Conservation (phyloP, 1,140 invertebrate species). For the Cylas formicarius region DNA sequence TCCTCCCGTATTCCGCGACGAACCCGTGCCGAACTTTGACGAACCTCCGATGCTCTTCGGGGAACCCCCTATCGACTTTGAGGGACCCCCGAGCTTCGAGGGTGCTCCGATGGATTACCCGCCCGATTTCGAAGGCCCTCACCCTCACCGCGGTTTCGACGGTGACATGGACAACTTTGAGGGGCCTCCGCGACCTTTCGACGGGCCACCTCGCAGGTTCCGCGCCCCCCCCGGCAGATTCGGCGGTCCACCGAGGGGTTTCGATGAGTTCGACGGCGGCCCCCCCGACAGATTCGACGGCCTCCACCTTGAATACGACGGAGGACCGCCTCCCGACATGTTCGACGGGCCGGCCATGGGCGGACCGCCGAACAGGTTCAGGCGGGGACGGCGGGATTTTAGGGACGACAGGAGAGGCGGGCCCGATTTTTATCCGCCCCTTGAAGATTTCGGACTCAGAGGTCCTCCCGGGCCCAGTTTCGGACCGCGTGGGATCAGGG, state of each 20-base stretch:
- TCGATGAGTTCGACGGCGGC: no score
- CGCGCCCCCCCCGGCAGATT: constrained; percentile 6
- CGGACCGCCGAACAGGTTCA: not conserved
- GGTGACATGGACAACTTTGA: no score
- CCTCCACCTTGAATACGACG: not conserved
- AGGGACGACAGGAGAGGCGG: constrained; percentile 8
- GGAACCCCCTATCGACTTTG: constrained; percentile 11
- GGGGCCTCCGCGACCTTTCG: constrained; percentile 6
- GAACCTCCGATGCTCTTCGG: constrained; percentile 11
- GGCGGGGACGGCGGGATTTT: constrained; percentile 4
- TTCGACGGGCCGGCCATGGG: constrained; percentile 3
- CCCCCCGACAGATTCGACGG: constrained; percentile 13
- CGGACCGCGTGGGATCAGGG: constrained; percentile 34
- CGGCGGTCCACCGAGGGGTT: no score
- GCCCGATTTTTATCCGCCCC: constrained; percentile 1
- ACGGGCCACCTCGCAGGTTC: constrained; percentile 17
- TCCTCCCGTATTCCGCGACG: not conserved
- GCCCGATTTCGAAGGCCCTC: not conserved
- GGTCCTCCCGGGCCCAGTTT: constrained; percentile 27
- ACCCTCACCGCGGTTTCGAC: no score
- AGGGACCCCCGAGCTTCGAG: constrained; percentile 10
- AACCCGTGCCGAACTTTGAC: constrained; percentile 12
- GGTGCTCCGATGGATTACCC: not conserved
- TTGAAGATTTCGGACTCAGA: constrained; percentile 14
- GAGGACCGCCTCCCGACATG: constrained; percentile 5